Base-by-base conservation (phyloP, 2,888 invertebrate genomes). In the Copidosoma aretas region DNA sequence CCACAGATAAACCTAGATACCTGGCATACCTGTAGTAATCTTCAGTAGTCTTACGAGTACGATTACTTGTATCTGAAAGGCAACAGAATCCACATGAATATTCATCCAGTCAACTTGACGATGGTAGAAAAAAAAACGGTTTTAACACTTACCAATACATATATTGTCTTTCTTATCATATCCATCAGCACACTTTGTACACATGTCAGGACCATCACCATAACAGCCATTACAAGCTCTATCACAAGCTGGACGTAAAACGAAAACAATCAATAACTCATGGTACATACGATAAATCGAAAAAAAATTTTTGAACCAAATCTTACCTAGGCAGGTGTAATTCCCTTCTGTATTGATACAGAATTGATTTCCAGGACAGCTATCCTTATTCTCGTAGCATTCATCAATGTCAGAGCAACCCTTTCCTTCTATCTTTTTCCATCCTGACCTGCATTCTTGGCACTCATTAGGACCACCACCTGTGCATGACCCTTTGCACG, bases 141-240 rank as follows among this genome's bases (percentile, higher is more conserved):
- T 49, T 43, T 4, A 57, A 41, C 82, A 85, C 84, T 88, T 87
- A 88, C 93, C 90, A 71, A 91, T 86, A 84, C 96, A 96, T 73
- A 92, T 87, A 72, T 91, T 91, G 69, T 92, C 91, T 73, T 90
- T 88, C 72, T 90, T 86, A 14, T 87, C 86, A 81, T 88, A 94
- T 10, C 91, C 93, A 19, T 87, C 85, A 0, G 92, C 91, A 86
- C 97, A 97, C 78, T 89, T 86, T 41, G 87, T 86, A 84, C 97
- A 97, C 90, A 94, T 93, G 82, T 97, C 95, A 0, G 95, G 94
- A 0, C 97, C 97, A 83, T 94, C 94, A 0, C 95, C 95, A 63
- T 89, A 88, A 80, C 97, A 97, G 0, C 91, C 91, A 58, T 88
- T 84, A 80, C 97, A 97, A 0, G 95, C 89, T 77, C 87, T 89